These are phyloP conservation scores for Pterostichus madidus DNA, from an alignment of 2,888 invertebrate genomes.

Conservation along the genomic window DNA sequence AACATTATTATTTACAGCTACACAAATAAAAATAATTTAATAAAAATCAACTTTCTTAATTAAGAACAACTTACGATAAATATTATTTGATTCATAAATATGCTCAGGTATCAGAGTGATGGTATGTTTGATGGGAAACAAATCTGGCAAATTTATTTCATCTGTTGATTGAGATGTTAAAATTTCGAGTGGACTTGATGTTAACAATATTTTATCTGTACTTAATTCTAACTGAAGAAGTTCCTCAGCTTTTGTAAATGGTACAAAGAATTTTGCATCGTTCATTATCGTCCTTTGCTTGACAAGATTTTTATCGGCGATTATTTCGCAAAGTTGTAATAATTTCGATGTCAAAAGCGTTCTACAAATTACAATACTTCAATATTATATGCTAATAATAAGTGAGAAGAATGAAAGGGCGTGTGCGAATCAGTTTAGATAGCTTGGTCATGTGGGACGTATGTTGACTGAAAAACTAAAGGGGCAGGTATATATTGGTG, in stretches of 20 bases:
- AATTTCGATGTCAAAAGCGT: slow-evolving; percentile 83
- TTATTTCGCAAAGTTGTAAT: slow-evolving; percentile 84
- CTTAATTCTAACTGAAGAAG: slow-evolving; percentile 83
- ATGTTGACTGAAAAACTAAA: background rate
- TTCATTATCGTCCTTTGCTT: slow-evolving; percentile 81
- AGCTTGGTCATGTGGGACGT: background rate
- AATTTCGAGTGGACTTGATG: slow-evolving; percentile 81
- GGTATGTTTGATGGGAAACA: slow-evolving; percentile 87
- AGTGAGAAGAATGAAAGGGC: slow-evolving; percentile 68
- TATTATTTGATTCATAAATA: slow-evolving; percentile 82
- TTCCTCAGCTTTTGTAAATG: slow-evolving; percentile 82
- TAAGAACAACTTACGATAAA: slow-evolving; percentile 84
- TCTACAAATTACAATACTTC: slow-evolving; percentile 76
- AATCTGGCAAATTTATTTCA: slow-evolving; percentile 82
- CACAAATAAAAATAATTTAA: slow-evolving; percentile 69
- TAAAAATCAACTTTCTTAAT: slow-evolving; percentile 61
- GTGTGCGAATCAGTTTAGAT: no score
- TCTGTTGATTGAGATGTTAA: slow-evolving; percentile 78
- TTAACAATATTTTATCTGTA: slow-evolving; percentile 84
- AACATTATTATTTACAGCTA: slow-evolving; percentile 79
- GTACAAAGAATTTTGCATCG: slow-evolving; percentile 80
- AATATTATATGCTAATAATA: no score
- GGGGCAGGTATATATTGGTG: no score
- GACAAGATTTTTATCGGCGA: slow-evolving; percentile 79
- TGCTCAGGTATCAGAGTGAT: slow-evolving; percentile 83